Evolutionary conservation across 2,113 vertebrate genomes (phyloP).

Genomic region (Promerops cafer): DNA sequence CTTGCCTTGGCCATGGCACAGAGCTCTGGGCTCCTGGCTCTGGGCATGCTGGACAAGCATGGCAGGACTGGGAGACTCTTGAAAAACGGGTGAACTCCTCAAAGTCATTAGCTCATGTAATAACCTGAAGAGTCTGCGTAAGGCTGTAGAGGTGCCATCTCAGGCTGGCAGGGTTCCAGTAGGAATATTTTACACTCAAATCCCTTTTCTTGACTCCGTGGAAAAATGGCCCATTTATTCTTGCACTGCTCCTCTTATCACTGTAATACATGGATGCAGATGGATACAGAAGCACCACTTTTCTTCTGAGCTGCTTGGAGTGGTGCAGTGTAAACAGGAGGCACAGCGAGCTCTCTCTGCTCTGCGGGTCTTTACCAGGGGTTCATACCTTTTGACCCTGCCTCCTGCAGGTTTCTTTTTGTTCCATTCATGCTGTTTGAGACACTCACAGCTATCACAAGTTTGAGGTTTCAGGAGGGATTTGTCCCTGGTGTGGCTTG

Average conservation of each 20-base stretch:
- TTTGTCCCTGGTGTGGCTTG: background rate
- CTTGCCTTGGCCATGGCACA: background rate
- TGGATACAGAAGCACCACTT: background rate
- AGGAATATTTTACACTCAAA: conserved; percentile 53
- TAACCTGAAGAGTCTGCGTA: conserved; percentile 73
- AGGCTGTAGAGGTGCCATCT: conserved; percentile 71
- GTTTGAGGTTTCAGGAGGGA: background rate
- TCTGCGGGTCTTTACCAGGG: background rate
- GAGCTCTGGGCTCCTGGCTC: background rate
- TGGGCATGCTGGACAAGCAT: background rate
- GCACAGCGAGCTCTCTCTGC: background rate
- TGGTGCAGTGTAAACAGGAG: background rate
- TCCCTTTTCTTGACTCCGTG: conserved; percentile 54
- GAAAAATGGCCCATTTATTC: conserved; percentile 36
- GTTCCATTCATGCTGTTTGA: background rate
- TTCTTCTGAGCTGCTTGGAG: rapidly evolving
- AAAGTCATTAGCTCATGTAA: conserved; percentile 56
- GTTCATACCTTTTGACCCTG: background rate
- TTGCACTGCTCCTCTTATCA: conserved; percentile 25
- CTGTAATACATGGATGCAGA: background rate
- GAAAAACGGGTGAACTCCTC: background rate
- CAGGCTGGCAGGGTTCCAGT: conserved; percentile 58
- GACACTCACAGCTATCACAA: background rate
- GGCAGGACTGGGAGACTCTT: background rate
- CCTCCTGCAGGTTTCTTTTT: background rate